These are phyloP conservation scores for Halichoerus grypus DNA, from an alignment of 2,113 vertebrate genomes.

Conservation along the genomic window DNA sequence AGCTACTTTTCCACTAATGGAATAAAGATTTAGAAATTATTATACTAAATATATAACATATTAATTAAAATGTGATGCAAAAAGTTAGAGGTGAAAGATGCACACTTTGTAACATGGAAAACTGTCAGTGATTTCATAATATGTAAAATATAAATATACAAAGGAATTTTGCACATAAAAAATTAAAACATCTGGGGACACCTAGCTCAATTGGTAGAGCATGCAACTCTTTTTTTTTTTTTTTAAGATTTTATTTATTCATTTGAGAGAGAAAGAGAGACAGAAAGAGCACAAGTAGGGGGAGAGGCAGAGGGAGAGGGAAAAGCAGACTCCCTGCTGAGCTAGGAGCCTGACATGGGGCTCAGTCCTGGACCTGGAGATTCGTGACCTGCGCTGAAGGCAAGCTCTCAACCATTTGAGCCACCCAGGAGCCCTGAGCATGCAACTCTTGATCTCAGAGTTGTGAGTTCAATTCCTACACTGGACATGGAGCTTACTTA, in stretches of 20 bases:
- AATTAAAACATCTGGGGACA: background rate
- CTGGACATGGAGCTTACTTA: background rate
- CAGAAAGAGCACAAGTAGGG: background rate
- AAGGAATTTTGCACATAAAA: background rate
- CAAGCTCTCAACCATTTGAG: background rate
- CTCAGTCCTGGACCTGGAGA: background rate
- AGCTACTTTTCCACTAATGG: background rate
- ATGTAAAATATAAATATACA: background rate
- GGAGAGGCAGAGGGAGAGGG: background rate
- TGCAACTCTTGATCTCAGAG: background rate
- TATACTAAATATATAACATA: background rate
- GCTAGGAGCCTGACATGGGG: background rate
- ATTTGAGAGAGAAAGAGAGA: too few relatives aligned
- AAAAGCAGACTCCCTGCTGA: background rate
- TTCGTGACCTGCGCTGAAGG: background rate
- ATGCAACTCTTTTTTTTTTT: background rate
- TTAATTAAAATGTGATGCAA: background rate
- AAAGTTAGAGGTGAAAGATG: background rate
- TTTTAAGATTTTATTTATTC: background rate
- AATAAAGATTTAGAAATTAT: background rate
- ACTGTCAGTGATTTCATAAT: background rate
- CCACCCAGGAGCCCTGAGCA: too few relatives aligned
- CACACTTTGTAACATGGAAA: background rate
- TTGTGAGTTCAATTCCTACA: background rate
- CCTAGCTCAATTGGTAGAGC: background rate